Evolutionary conservation across 1,140 invertebrate genomes (phyloP).

Genomic region (Pseudobourletiella spinata): DNA sequence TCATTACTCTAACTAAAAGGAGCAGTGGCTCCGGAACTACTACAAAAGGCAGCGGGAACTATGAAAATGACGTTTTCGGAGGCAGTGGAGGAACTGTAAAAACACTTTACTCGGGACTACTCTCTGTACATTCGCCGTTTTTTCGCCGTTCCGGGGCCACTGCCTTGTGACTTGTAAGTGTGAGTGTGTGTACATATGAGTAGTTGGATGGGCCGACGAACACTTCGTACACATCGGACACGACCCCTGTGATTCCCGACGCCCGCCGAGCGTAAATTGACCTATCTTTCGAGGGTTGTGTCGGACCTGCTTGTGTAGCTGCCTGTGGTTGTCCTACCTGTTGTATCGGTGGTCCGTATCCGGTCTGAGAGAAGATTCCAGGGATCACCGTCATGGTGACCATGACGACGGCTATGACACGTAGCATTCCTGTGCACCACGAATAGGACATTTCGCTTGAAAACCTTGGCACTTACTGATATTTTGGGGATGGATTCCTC

Average conservation of each 20-base stretch:
- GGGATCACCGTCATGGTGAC: neutral
- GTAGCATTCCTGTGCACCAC: neutral
- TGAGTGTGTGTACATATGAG: neutral
- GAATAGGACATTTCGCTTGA: constrained; percentile 1
- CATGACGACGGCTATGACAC: neutral
- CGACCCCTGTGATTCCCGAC: constrained; percentile 13
- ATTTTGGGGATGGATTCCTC: neutral
- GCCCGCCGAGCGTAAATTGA: constrained; percentile 25
- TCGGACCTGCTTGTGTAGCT: neutral
- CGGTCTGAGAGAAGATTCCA: constrained; percentile 2
- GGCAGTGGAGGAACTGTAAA: too few species aligned
- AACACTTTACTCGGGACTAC: too few species aligned
- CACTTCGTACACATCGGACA: constrained; percentile 31
- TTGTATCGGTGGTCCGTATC: neutral
- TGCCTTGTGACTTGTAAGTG: neutral
- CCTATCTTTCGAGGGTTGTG: constrained; percentile 3
- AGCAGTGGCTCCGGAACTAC: too few species aligned
- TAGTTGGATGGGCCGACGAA: constrained; percentile 15
- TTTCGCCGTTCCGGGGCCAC: too few species aligned
- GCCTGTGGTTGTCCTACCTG: neutral
- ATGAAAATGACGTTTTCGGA: too few species aligned
- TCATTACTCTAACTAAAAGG: too few species aligned
- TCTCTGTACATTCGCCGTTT: too few species aligned
- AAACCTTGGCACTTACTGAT: neutral
- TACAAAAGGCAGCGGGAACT: too few species aligned